These are phyloP conservation scores for Notodonta dromedarius DNA, from an alignment of 2,888 invertebrate genomes.

Conservation along the genomic window DNA sequence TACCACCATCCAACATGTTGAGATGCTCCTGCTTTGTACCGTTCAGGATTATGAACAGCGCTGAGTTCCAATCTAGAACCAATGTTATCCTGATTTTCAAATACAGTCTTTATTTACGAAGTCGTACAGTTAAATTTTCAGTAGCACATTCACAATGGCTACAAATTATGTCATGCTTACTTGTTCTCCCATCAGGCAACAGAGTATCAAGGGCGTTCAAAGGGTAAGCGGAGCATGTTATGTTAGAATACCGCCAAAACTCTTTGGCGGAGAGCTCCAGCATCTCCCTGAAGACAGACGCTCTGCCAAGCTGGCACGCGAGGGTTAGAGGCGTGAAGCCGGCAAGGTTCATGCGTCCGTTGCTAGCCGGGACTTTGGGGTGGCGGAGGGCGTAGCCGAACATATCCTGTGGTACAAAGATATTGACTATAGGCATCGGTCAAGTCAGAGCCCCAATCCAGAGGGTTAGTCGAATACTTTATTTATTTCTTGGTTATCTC, in stretches of 20 bases:
- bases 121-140: no score
- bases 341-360: slow-evolving; percentile 94
- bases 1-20: slow-evolving; percentile 99
- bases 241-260: slow-evolving; percentile 99
- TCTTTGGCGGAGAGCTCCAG: slow-evolving; percentile 97
- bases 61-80: slow-evolving; percentile 97
- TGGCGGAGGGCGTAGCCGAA: slow-evolving; percentile 98
- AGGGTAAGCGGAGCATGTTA: slow-evolving; percentile 99
- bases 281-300: slow-evolving; percentile 99
- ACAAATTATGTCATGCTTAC: slow-evolving; percentile 80
- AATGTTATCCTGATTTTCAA: no score
- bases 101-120: no score
- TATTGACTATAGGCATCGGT: no score
- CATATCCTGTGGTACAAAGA: slow-evolving; percentile 90
- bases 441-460: no score
- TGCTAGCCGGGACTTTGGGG: slow-evolving; percentile 96
- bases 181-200: slow-evolving; percentile 96
- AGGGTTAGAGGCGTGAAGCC: slow-evolving; percentile 98
- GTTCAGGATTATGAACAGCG: slow-evolving; percentile 98
- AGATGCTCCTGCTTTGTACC: slow-evolving; percentile 99
- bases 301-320: slow-evolving; percentile 97
- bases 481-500: no score
- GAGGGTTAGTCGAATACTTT: no score
- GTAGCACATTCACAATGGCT: no score
- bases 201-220: slow-evolving; percentile 98